Base-by-base conservation (phyloP, 1,140 invertebrate species). In the Brachionus rubens region DNA sequence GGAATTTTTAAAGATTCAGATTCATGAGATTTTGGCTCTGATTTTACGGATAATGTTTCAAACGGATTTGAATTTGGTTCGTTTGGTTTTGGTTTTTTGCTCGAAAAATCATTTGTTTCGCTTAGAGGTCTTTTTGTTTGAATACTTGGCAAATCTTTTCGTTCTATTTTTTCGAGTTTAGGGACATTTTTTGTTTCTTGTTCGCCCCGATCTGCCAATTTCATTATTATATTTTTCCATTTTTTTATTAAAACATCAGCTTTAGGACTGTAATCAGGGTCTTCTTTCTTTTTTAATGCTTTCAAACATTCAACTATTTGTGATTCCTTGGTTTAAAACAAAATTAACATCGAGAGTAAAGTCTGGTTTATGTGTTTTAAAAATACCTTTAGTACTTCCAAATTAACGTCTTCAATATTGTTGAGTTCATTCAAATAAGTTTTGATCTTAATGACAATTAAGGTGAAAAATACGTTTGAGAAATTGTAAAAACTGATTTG, bases 261-360 rank as follows among this genome's bases (percentile, higher is more conserved):
- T 41, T 40, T 48, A 3, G 10, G 21, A 30, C 68, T 72, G 14
- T 33, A 50, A 3, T 48, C 33, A 3, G 46, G 46, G 19, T 54
- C 14, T 19, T 48, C 33, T 72, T 50, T 50, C 41, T 72, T 72
- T 21, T 72, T 72, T n/a, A 72, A 19, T 30, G 10, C 41, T 24
- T 72, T 72, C 10, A 72, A 24, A 26, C 68, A 72, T 28, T 72
- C 68, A 14, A 72, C 68, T 12, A 72, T 72, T 48, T 54, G 16
- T 26, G 43, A 30, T 54, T 46, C 47, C 68, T 72, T 48, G 5
- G 26, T 7, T 30, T 26, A 0, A 3, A 24, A 70, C 19, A 2
- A 47, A 2, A 47, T 30, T 36, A 24, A n/a, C n/a, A 65, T 10
- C 50, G 24, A 9, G 40, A 21, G 0, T 40, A 40, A n/a, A 19